phyloP scores from a whole-genome alignment of 1,140 invertebrate species.

The Yoshiicerus persimilis region DNA sequence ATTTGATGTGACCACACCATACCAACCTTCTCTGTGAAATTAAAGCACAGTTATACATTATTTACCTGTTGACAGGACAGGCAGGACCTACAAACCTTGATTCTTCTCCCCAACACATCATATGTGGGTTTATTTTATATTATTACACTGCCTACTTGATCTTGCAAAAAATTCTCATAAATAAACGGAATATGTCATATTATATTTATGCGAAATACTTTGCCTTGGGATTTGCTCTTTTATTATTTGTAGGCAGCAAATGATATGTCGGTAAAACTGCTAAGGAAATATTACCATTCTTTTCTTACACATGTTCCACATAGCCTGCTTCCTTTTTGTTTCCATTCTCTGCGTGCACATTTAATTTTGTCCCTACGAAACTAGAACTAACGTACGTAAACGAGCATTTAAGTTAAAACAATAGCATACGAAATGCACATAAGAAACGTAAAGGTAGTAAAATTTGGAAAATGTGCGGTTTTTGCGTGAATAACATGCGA shows the following conservation, averaged over 20 bases:
- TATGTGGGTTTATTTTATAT: neutral
- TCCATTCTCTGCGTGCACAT: neutral
- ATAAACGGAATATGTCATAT: neutral
- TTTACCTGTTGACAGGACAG: neutral
- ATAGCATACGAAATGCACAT: neutral
- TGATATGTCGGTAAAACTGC: neutral
- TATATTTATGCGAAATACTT: neutral
- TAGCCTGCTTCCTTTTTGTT: neutral
- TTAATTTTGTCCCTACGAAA: neutral
- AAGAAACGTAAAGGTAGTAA: neutral
- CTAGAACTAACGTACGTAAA: too few relatives aligned
- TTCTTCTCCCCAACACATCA: neutral
- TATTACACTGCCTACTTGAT: neutral
- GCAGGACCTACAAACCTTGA: slow-evolving; percentile 5
- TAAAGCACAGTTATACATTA: neutral
- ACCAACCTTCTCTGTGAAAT: neutral
- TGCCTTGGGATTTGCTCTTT: too few relatives aligned
- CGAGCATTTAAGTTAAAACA: neutral
- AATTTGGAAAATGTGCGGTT: neutral
- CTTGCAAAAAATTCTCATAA: neutral
- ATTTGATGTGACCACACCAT: neutral
- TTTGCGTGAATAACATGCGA: neutral
- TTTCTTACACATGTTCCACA: neutral
- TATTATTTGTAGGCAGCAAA: neutral
- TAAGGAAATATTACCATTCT: neutral